Conservation (phyloP, 2,113 vertebrate species). For the Paralichthys olivaceus region DNA sequence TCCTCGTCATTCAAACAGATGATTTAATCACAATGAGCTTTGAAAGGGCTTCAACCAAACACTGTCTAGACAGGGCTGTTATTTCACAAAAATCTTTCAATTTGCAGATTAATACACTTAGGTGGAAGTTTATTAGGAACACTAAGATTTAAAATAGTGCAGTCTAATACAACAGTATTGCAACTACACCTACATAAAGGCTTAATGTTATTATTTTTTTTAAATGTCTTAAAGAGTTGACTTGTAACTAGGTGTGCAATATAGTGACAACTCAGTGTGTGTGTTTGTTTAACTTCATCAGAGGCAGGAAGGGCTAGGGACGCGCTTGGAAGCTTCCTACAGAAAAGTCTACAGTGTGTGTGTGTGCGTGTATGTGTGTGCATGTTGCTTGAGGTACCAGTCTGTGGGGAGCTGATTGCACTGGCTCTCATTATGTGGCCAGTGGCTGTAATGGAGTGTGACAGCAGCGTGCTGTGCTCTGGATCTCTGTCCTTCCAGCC, state of each 20-base stretch:
- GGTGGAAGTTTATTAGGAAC: neutral
- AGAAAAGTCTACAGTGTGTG: conserved; percentile 31
- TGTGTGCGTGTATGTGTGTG: conserved; percentile 24
- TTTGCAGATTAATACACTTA: neutral
- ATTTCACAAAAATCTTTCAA: neutral
- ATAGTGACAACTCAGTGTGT: neutral
- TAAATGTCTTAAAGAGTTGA: neutral
- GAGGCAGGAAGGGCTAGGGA: conserved; percentile 50
- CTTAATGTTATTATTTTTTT: neutral
- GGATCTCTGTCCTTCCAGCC: conserved; percentile 87
- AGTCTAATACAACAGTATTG: neutral
- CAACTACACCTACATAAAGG: neutral
- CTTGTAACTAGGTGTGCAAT: neutral
- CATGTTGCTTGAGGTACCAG: conserved; percentile 72
- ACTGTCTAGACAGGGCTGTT: neutral
- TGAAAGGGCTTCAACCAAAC: neutral
- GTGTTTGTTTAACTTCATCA: conserved; percentile 37
- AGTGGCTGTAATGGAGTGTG: conserved; percentile 94
- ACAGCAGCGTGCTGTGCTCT: conserved; percentile 91
- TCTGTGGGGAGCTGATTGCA: conserved; percentile 90
- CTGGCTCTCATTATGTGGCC: conserved; percentile 89
- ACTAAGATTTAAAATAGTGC: too few relatives aligned
- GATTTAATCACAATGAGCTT: neutral
- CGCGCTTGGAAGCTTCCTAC: conserved; percentile 50
- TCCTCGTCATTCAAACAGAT: neutral